Conservation (phyloP, 2,888 invertebrate genomes). For the Pristionchus arcanus region DNA sequence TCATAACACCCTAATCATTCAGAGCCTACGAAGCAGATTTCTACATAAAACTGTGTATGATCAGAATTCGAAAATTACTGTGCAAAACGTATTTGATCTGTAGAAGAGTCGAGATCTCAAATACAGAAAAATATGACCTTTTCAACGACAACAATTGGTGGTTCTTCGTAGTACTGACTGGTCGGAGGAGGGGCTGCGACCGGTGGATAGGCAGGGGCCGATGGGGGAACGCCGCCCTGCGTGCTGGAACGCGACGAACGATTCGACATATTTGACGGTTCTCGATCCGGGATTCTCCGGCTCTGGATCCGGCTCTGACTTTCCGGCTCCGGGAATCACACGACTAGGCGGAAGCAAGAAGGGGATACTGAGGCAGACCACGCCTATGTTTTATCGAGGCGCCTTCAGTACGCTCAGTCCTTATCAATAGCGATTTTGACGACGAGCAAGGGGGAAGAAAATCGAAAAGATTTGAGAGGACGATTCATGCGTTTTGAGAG, state of each 20-base stretch:
- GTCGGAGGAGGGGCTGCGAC: not conserved
- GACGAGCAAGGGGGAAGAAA: slow-evolving; percentile 4
- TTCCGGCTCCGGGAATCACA: not conserved
- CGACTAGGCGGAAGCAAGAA: not conserved
- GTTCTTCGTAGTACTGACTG: not conserved
- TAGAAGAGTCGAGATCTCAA: too few species aligned
- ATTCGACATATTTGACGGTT: not conserved
- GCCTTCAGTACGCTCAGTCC: not conserved
- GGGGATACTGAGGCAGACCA: not conserved
- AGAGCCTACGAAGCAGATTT: too few species aligned
- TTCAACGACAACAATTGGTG: not conserved
- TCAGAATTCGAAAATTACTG: too few species aligned
- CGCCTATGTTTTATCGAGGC: slow-evolving; percentile 30
- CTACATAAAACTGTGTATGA: too few species aligned
- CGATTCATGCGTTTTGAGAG: slow-evolving; percentile 20
- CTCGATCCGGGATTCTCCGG: not conserved
- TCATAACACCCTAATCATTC: too few species aligned
- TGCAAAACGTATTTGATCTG: too few species aligned
- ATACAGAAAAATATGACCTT: not conserved
- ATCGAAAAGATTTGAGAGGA: slow-evolving; percentile 14
- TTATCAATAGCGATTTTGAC: slow-evolving; percentile 41
- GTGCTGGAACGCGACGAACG: slow-evolving; percentile 46
- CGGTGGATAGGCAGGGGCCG: not conserved
- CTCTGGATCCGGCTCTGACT: slow-evolving; percentile 1
- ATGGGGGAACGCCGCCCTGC: not conserved